phyloP scores from a whole-genome alignment of 2,797 vertebrate species.

The Sciurus vulgaris region DNA sequence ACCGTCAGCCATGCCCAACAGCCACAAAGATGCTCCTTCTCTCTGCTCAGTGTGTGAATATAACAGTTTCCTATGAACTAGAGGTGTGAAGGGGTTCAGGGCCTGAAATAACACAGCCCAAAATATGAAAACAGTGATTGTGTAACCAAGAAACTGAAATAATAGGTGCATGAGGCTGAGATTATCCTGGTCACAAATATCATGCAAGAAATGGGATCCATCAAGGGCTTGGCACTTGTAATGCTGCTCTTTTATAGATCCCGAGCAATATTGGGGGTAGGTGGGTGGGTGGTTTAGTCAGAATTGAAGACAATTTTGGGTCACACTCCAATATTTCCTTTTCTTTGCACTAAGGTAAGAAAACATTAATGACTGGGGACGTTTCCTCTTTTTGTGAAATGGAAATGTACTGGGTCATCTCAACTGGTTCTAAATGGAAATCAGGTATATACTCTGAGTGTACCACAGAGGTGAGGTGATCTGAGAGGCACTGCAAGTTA shows the following conservation, averaged over 20 bases:
- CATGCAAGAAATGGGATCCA: slow-evolving; percentile 26
- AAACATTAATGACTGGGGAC: slow-evolving; percentile 27
- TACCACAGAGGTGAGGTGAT: not conserved
- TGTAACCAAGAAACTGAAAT: slow-evolving; percentile 59
- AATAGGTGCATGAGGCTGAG: slow-evolving; percentile 43
- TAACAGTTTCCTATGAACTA: slow-evolving; percentile 52
- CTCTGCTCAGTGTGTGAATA: slow-evolving; percentile 18
- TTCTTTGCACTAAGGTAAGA: slow-evolving; percentile 1
- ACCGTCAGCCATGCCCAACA: not conserved
- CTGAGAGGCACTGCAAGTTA: not conserved
- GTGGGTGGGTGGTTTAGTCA: slow-evolving; percentile 10
- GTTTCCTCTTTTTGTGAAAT: slow-evolving; percentile 36
- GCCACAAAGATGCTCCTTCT: not conserved
- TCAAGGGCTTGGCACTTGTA: not conserved
- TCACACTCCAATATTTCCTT: slow-evolving; percentile 5
- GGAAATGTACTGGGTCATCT: not conserved
- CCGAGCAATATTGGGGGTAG: not conserved
- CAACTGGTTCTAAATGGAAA: slow-evolving; percentile 32
- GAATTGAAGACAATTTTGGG: slow-evolving; percentile 38
- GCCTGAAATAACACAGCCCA: slow-evolving; percentile 42
- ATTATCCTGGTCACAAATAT: slow-evolving; percentile 27
- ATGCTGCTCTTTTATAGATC: not conserved
- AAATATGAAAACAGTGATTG: slow-evolving; percentile 57
- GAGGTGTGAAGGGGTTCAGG: slow-evolving; percentile 23
- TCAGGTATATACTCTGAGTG: not conserved